Evolutionary conservation across 2,113 vertebrate genomes (phyloP).

Genomic region (Cephalophus harveyi): DNA sequence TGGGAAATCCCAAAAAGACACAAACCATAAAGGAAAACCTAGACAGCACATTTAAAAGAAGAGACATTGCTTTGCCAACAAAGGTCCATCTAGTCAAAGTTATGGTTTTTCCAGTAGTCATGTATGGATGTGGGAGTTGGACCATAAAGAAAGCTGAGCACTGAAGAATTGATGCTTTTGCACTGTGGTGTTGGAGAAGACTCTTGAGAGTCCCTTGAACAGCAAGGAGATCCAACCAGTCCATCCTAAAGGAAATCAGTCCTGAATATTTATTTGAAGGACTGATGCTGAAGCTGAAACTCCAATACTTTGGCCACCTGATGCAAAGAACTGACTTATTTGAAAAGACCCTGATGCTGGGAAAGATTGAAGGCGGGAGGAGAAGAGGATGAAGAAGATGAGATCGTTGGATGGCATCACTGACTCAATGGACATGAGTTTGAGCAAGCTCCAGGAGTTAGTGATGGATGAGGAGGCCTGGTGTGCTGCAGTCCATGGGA

Average conservation of each 20-base stretch:
- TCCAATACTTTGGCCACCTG: neutral
- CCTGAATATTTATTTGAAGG: neutral
- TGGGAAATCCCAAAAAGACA: neutral
- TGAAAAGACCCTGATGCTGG: neutral
- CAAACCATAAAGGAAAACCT: neutral
- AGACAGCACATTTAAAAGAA: neutral
- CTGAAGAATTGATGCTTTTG: neutral
- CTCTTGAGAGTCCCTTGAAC: neutral
- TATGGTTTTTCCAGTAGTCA: neutral
- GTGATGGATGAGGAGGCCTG: neutral
- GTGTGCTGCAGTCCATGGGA: neutral
- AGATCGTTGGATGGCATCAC: neutral
- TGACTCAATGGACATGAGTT: neutral
- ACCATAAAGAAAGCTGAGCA: neutral
- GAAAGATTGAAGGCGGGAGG: neutral
- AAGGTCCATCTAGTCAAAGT: neutral
- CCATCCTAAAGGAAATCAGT: neutral
- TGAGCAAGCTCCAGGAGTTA: neutral
- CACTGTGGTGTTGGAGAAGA: neutral
- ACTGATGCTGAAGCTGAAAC: neutral
- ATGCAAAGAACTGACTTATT: neutral
- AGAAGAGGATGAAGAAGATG: neutral
- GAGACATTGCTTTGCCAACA: neutral
- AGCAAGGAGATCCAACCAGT: neutral
- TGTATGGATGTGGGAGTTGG: neutral